Base-by-base conservation (phyloP, 2,797 vertebrate species). In the Galagoides demidoff region DNA sequence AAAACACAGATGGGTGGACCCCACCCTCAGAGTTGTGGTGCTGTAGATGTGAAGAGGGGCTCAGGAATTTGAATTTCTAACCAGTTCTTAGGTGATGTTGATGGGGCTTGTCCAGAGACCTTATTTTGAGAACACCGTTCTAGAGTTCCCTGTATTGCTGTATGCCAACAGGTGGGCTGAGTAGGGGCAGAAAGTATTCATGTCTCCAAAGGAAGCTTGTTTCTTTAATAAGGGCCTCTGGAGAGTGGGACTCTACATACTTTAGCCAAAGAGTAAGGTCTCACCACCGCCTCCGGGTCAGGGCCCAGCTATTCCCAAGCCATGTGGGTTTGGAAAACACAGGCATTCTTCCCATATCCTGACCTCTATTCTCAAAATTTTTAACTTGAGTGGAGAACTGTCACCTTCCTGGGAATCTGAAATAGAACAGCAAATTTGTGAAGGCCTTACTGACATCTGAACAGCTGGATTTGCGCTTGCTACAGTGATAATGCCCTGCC, bases 381-480 rank as follows among this genome's bases (percentile, higher is more conserved):
- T 91, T 70, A 76, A 64, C 25, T 90, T 34, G 43, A 45, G 37
- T 64, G 17, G 55, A 86, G 64, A 87, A 89, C 70, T 49, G 10
- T 88, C 43, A 68, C 89, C 55, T 88, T 82, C 45, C 61, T 86
- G 61, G 71, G 85, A 81, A 61, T 78, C 52, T 64, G 37, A 86
- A 89, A 59, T 37, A 84, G 84, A 81, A 76, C 82, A 43, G 57
- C 66, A 74, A 52, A 73, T 43, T 55, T 64, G 39, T 20, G 57
- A 90, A 93, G 94, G 31, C 63, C 77, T 66, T 64, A 71, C 73
- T 96, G 96, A 71, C 14, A 23, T 25, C 64, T 10, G 8, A 59
- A 66, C 70, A 71, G 88, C 94, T 93, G 90, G 68, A 74, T 92
- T 86, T 88, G n/a, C 52, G 45, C 52, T 90, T 22, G 0, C 70